Conservation (phyloP, 2,797 vertebrate species). For the Coregonus sp. region DNA sequence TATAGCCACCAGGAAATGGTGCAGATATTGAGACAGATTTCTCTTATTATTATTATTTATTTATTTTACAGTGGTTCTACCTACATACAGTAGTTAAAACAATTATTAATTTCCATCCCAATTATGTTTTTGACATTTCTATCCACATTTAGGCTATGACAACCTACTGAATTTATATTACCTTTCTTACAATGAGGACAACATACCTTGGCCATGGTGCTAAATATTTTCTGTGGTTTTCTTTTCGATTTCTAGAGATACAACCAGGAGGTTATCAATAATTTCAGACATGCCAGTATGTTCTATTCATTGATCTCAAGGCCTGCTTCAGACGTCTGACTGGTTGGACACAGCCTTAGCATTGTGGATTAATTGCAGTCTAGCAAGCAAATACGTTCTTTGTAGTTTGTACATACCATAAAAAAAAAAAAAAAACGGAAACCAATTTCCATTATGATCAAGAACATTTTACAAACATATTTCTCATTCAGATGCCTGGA, state of each 20-base stretch:
- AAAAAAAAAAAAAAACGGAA: too few relatives aligned
- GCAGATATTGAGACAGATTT: neutral
- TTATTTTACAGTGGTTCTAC: too few relatives aligned
- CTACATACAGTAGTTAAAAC: slow-evolving; percentile 51
- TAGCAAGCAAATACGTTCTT: neutral
- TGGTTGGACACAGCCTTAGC: neutral
- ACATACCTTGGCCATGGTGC: neutral
- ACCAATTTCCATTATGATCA: neutral
- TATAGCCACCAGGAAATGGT: slow-evolving; percentile 11
- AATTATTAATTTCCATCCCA: slow-evolving; percentile 58
- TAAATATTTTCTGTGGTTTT: neutral
- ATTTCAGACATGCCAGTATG: neutral
- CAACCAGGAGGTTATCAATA: neutral
- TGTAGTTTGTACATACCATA: neutral
- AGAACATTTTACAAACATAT: neutral
- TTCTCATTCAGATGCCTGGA: neutral
- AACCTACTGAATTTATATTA: slow-evolving; percentile 51
- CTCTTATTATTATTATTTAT: slow-evolving; percentile 34
- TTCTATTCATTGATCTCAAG: neutral
- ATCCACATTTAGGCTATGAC: slow-evolving; percentile 55
- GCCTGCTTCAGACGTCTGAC: neutral
- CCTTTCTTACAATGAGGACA: neutral
- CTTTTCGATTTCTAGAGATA: neutral
- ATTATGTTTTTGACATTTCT: slow-evolving; percentile 52
- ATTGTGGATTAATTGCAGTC: neutral